Percentiles rank a stretch among this genome's conserved stretches.
These are phyloP conservation scores for Cistogaster globosa DNA, from an alignment of 2,888 invertebrate genomes.

Conservation along the genomic window DNA sequence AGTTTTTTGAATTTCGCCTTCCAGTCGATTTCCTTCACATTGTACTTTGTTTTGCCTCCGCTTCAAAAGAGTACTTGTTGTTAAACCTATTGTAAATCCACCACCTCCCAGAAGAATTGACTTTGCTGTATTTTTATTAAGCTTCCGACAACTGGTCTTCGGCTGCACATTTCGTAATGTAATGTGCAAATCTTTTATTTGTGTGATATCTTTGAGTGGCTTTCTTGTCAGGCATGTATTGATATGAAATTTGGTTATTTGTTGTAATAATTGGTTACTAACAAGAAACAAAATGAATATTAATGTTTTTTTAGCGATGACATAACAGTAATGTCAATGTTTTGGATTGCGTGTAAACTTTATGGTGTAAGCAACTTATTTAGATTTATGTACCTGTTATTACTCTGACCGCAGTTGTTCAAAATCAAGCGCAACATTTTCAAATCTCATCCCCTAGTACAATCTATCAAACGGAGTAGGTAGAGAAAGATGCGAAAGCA, in stretches of 20 bases:
- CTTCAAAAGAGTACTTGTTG: conserved; percentile 74
- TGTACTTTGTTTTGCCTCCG: conserved; percentile 72
- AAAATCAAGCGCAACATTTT: conserved; percentile 62
- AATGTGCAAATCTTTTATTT: conserved; percentile 43
- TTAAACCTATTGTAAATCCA: conserved; percentile 77
- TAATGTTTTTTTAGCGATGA: conserved; percentile 32
- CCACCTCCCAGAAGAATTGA: conserved; percentile 77
- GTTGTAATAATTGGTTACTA: conserved; percentile 53
- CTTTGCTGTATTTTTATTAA: conserved; percentile 37
- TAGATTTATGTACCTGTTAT: conserved; percentile 50
- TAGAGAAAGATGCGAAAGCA: not conserved
- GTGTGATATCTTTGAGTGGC: conserved; percentile 13
- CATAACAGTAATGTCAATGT: conserved; percentile 40
- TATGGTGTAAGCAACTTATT: not conserved
- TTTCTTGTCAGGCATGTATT: conserved; percentile 22
- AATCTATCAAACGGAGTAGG: too few relatives aligned
- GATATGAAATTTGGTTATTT: conserved; percentile 45
- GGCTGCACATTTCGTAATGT: conserved; percentile 9
- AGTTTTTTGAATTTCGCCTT: conserved; percentile 77
- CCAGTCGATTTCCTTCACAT: conserved; percentile 80
- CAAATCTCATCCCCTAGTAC: not conserved
- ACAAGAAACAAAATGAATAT: not conserved
- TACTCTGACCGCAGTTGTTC: conserved; percentile 39
- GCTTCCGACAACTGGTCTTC: not conserved
- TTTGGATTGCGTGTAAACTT: not conserved